Conservation (phyloP, 2,888 invertebrate species). For the Nomada fucata region DNA sequence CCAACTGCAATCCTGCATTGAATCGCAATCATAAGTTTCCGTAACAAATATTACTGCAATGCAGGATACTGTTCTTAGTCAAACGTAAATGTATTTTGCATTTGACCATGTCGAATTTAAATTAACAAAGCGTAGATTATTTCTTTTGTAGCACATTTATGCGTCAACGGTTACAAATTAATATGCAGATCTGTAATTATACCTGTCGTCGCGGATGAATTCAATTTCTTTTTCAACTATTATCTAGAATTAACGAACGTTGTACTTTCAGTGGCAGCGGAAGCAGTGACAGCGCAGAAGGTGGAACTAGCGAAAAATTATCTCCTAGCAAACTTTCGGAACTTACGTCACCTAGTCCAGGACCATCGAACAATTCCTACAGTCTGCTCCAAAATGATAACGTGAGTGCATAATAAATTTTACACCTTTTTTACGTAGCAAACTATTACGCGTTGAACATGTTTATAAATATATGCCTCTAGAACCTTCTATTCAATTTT, state of each 20-base stretch:
- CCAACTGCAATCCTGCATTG: too few species aligned
- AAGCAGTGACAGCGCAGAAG: constrained; percentile 86
- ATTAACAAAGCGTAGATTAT: neutral
- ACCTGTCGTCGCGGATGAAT: neutral
- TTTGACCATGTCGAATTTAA: neutral
- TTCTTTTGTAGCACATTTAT: too few species aligned
- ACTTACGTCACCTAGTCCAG: constrained; percentile 80
- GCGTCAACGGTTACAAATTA: too few species aligned
- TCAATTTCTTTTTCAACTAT: neutral
- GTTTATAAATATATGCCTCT: too few species aligned
- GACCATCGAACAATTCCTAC: constrained; percentile 81
- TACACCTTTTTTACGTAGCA: neutral
- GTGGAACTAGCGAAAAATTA: constrained; percentile 81
- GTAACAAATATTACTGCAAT: too few species aligned
- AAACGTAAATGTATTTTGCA: too few species aligned
- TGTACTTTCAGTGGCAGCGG: constrained; percentile 85
- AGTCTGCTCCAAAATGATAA: constrained; percentile 80
- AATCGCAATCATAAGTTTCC: too few species aligned
- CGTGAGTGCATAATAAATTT: constrained; percentile 73
- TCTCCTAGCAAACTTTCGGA: constrained; percentile 81
- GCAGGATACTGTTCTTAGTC: too few species aligned
- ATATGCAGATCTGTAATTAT: neutral
- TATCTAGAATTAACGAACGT: constrained; percentile 20
- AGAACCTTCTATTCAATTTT: too few species aligned
- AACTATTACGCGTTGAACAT: neutral